Evolutionary conservation across 1,140 invertebrate genomes (phyloP).

Genomic region (Papilio polytes): DNA sequence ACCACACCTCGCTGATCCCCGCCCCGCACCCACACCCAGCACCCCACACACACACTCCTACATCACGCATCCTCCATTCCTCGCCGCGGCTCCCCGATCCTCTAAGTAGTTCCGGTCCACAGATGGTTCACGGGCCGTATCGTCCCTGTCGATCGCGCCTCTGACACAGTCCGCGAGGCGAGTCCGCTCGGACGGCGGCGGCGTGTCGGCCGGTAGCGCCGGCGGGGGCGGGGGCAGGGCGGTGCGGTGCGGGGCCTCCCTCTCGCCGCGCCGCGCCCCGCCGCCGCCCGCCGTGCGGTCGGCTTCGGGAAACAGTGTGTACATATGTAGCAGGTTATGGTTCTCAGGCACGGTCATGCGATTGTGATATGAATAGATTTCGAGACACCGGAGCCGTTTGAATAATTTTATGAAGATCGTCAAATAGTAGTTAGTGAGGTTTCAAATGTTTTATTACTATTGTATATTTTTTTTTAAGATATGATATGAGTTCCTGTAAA

Average conservation of each 20-base stretch:
- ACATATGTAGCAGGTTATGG: conserved; percentile 81
- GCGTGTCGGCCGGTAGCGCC: too few species aligned
- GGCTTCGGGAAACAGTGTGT: conserved; percentile 75
- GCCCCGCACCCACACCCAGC: conserved; percentile 62
- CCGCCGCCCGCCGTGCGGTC: conserved; percentile 48
- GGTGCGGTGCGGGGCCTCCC: conserved; percentile 43
- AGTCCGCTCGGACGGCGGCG: background rate
- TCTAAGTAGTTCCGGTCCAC: conserved; percentile 65
- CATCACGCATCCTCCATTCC: conserved; percentile 63
- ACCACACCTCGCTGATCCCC: conserved; percentile 84
- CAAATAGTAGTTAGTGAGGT: conserved; percentile 83
- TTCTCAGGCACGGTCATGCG: conserved; percentile 82
- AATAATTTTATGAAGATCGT: conserved; percentile 79
- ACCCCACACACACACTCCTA: conserved; percentile 42
- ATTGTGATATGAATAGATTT: conserved; percentile 83
- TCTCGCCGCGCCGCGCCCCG: conserved; percentile 30
- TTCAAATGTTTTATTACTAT: conserved; percentile 83
- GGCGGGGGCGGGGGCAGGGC: conserved; percentile 52
- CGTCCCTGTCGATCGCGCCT: conserved; percentile 69
- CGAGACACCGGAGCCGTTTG: conserved; percentile 77
- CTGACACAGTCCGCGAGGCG: conserved; percentile 63
- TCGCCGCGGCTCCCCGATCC: conserved; percentile 83
- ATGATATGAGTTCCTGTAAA: conserved; percentile 83
- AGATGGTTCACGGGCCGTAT: conserved; percentile 56
- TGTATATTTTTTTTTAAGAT: conserved; percentile 82